A percentile compares a stretch with the other conserved stretches of the same genome.
Conservation (phyloP, 1,140 invertebrate species). For the Aphelenchoides besseyi region DNA sequence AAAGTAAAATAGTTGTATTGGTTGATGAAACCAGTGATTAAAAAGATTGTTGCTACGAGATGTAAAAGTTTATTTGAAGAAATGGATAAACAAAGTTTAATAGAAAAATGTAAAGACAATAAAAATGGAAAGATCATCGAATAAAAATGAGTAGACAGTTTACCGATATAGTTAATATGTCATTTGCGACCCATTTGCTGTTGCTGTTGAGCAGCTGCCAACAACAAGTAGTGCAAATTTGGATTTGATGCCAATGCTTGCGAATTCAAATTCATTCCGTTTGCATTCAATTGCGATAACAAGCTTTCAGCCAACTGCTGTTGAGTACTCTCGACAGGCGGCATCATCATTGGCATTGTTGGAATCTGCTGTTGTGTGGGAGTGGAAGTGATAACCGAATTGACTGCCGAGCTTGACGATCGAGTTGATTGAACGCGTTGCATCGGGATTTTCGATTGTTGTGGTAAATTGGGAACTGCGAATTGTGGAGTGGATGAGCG, state of each 20-base stretch:
- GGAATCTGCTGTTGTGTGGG: not conserved
- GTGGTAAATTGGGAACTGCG: slow-evolving; percentile 16
- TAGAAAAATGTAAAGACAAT: too few species aligned
- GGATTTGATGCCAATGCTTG: not conserved
- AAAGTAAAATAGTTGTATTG: too few species aligned
- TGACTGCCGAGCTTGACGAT: not conserved
- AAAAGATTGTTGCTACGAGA: too few species aligned
- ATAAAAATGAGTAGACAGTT: too few species aligned
- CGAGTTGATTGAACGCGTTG: slow-evolving; percentile 11
- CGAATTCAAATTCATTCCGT: not conserved
- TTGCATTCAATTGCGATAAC: not conserved
- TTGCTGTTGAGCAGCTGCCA: not conserved
- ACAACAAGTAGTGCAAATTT: too few species aligned
- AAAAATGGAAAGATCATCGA: too few species aligned
- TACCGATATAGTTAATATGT: too few species aligned
- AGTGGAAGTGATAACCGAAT: slow-evolving; percentile 9
- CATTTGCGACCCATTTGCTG: too few species aligned
- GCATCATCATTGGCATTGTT: not conserved
- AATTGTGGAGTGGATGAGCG: slow-evolving; percentile 16
- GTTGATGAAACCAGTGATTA: too few species aligned
- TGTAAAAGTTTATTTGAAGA: too few species aligned
- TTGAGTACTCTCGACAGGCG: not conserved
- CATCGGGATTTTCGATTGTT: not conserved
- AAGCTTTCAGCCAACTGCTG: not conserved
- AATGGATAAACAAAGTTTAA: too few species aligned